Conservation (phyloP, 30 jellyfish, hydroid and myxozoan genomes). For the Aurelia coerulea region DNA sequence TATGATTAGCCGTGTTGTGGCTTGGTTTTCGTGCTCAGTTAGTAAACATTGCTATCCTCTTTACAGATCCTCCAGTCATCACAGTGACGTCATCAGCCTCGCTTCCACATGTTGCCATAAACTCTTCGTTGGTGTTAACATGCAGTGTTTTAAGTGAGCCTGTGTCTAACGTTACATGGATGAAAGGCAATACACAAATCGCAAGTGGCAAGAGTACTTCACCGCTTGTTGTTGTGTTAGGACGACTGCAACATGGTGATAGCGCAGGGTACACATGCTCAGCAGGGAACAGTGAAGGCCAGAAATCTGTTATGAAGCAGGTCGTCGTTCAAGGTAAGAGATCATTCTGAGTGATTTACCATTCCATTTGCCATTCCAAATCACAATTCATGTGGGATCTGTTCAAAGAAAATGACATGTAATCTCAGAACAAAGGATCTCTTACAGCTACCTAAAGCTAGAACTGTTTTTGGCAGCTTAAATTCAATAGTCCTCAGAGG, state of each 20-base stretch:
- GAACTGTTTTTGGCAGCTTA: too few species aligned
- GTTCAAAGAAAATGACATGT: too few species aligned
- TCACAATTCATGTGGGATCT: too few species aligned
- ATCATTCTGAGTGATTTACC: not conserved
- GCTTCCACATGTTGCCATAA: slow-evolving; percentile 6
- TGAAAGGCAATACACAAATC: not conserved
- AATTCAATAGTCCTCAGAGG: too few species aligned
- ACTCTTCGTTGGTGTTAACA: not conserved
- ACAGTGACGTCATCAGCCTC: slow-evolving; percentile 11
- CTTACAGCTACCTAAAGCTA: too few species aligned
- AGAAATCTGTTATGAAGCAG: not conserved
- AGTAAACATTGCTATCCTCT: not conserved
- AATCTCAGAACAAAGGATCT: too few species aligned
- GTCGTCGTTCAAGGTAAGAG: slow-evolving; percentile 46
- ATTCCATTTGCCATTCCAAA: too few species aligned
- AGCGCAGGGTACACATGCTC: slow-evolving; percentile 15
- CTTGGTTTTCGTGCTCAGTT: too few species aligned
- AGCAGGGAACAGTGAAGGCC: slow-evolving; percentile 17
- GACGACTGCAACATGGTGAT: not conserved
- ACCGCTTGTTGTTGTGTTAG: not conserved
- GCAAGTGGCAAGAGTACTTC: not conserved
- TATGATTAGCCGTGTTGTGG: too few species aligned
- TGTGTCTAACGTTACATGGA: slow-evolving; percentile 3
- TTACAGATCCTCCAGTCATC: slow-evolving; percentile 32
- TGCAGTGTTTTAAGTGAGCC: slow-evolving; percentile 30